Evolutionary conservation across 2,888 invertebrate genomes (phyloP), one percentile per base, ranked within the genome.

Genomic region (Iselma pallidipennis): DNA sequence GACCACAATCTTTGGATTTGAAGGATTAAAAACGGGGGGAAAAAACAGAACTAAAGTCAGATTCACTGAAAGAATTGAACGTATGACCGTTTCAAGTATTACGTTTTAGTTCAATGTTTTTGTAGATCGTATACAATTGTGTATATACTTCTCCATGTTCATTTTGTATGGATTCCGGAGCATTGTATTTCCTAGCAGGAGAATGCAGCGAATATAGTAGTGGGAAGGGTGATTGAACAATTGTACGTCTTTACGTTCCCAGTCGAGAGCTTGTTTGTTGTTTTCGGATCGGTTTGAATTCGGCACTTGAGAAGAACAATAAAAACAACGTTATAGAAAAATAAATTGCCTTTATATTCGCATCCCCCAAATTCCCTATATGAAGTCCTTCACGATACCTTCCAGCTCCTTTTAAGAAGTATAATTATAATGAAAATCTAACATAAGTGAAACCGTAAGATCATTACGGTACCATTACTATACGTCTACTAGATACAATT

Each of bases 81-180:
- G 14, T 33, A 33, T 33, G 31, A 37, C 37, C 37, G 37, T 37
- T 37, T 37, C 37, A 37, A 19, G 37, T 37, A 37, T 37, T 37
- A 37, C 37, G 37, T 37, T 37, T 33, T 33, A 33, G 31, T n/a
- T 33, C n/a, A 16, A 37, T 37, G 37, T 37, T 37, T 16, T 37
- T 37, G 49, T 49, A 52, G 64, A 66, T 68, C 66, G 66, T 66
- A 65, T 67, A 66, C 68, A 67, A 68, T 63, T 61, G 60, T 64
- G 65, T 61, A n/a, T n/a, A n/a, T n/a, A 64, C 67, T 57, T 26
- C 23, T 37, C 37, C 56, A 57, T 48, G 50, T 58, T 50, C 37
- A 37, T 63, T 67, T 70, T 69, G 65, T 70, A 70, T 65, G 70
- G 68, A 69, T 70, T 70, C 68, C 61, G 42, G 55, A 61, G 67